phyloP scores from a whole-genome alignment of 2,888 invertebrate species.

The Icerya purchasi region DNA sequence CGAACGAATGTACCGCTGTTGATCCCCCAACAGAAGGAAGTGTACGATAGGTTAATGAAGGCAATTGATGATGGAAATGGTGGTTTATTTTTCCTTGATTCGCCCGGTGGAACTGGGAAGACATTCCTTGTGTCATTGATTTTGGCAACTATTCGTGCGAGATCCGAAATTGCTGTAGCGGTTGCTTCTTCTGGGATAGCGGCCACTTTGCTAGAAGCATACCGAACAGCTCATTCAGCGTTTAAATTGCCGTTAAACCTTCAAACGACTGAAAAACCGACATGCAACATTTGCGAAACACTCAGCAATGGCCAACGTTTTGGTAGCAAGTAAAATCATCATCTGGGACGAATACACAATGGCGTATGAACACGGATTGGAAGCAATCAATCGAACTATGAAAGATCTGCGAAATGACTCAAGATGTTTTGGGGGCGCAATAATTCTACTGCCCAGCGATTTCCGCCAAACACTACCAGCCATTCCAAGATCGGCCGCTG shows the following conservation, averaged over 20 bases:
- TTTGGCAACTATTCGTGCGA: slow-evolving; percentile 1
- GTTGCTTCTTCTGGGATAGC: slow-evolving; percentile 27
- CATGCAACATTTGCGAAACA: slow-evolving; percentile 12
- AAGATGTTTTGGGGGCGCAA: neutral
- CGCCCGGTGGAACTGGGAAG: slow-evolving; percentile 13
- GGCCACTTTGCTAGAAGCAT: slow-evolving; percentile 25
- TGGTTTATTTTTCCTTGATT: neutral
- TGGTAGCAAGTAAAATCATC: slow-evolving; percentile 21
- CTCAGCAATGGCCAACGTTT: slow-evolving; percentile 19
- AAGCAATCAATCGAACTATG: slow-evolving; percentile 23
- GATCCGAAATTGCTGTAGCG: slow-evolving; percentile 21
- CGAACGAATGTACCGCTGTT: slow-evolving; percentile 15
- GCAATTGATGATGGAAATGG: neutral
- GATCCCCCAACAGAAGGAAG: neutral
- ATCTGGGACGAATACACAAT: slow-evolving; percentile 27
- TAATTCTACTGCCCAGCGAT: slow-evolving; percentile 5
- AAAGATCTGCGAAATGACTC: slow-evolving; percentile 8
- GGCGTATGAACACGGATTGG: slow-evolving; percentile 23
- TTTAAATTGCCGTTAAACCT: slow-evolving; percentile 22
- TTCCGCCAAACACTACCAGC: slow-evolving; percentile 5
- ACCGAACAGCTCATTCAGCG: slow-evolving; percentile 22
- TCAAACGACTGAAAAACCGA: neutral
- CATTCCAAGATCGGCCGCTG: slow-evolving; percentile 3
- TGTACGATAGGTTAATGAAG: neutral
- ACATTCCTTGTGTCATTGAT: slow-evolving; percentile 8